These are phyloP conservation scores for Drosophila repleta DNA, from an alignment of 1,140 invertebrate species.

Conservation along the genomic window DNA sequence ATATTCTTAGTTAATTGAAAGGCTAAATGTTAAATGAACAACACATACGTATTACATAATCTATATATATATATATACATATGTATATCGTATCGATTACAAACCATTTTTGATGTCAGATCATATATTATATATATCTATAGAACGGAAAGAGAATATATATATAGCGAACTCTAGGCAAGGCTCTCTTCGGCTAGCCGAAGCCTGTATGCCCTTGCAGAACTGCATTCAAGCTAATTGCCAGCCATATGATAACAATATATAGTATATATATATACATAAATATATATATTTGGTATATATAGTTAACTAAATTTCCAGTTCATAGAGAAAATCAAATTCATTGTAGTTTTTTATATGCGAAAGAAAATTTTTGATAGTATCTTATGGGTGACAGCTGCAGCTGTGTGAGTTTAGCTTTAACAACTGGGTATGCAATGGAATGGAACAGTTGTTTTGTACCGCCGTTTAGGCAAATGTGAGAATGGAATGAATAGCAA, in stretches of 20 bases:
- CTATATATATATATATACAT: constrained; percentile 28
- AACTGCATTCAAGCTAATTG: background rate
- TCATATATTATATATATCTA: constrained; percentile 17
- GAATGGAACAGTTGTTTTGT: background rate
- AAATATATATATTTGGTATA: background rate
- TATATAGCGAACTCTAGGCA: constrained; percentile 3
- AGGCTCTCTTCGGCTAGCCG: constrained; percentile 24
- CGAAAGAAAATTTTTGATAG: constrained; percentile 1
- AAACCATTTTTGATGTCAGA: constrained; percentile 28
- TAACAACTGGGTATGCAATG: background rate
- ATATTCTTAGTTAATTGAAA: constrained; percentile 67
- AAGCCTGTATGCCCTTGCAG: constrained; percentile 32
- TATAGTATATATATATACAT: no score
- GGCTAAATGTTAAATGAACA: constrained; percentile 49
- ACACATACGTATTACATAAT: constrained; percentile 69
- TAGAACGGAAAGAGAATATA: constrained; percentile 7
- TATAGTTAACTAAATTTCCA: background rate
- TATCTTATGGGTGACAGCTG: background rate
- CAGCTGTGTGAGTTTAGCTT: background rate
- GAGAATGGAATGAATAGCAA: no score
- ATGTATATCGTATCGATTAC: constrained; percentile 35
- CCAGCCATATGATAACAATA: background rate
- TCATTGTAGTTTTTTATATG: constrained; percentile 16
- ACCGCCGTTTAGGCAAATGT: no score
- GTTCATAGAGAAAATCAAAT: background rate